Evolutionary conservation across 2,888 invertebrate genomes (phyloP).

Genomic region (Eledone cirrhosa): DNA sequence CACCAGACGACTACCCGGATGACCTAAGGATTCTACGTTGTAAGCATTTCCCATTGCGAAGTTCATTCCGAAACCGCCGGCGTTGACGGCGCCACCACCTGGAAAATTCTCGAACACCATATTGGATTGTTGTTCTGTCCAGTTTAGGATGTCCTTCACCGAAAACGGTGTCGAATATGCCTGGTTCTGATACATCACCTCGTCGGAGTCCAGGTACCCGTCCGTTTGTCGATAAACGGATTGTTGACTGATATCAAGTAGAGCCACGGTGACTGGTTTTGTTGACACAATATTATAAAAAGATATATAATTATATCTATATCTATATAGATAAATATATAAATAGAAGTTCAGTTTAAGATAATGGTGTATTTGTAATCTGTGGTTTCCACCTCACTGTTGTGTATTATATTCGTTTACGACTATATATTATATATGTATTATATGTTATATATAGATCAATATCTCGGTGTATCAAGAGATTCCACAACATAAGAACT

Average conservation of each 20-base stretch:
- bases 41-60: not conserved
- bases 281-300: not conserved
- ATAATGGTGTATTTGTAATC: too few relatives aligned
- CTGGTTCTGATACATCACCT: not conserved
- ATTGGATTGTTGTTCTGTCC: slow-evolving; percentile 15
- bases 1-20: not conserved
- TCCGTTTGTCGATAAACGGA: slow-evolving; percentile 25
- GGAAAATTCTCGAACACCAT: slow-evolving; percentile 18
- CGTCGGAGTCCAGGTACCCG: slow-evolving; percentile 20
- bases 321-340: not conserved
- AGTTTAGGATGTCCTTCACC: slow-evolving; percentile 25
- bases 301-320: not conserved
- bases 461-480: too few relatives aligned
- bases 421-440: too few relatives aligned
- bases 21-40: slow-evolving; percentile 11
- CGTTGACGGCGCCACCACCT: not conserved
- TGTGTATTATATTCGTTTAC: too few relatives aligned
- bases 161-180: slow-evolving; percentile 12
- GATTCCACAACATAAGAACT: too few relatives aligned
- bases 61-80: slow-evolving; percentile 7
- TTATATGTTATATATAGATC: too few relatives aligned
- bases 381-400: too few relatives aligned
- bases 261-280: slow-evolving; percentile 10
- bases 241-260: slow-evolving; percentile 24
- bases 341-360: not conserved